Evolutionary conservation across 2,888 invertebrate species (phyloP).

Genomic region (Poecilobothrus nobilitatus): DNA sequence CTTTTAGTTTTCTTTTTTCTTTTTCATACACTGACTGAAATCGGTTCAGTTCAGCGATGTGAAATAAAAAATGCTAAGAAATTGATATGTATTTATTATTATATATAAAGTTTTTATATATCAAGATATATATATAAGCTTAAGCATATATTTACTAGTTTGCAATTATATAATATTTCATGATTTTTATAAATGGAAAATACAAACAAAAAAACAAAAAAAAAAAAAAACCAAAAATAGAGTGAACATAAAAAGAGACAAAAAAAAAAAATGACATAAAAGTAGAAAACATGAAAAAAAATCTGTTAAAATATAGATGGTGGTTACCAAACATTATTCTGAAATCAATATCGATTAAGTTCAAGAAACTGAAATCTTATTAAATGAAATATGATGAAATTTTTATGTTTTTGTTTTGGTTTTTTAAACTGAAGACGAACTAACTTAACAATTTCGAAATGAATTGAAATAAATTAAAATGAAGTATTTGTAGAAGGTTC

Average conservation of each 20-base stretch:
- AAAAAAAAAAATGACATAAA: no score
- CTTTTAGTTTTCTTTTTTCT: not conserved
- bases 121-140: no score
- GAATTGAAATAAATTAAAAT: no score
- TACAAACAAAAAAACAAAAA: not conserved
- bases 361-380: slow-evolving; percentile 4
- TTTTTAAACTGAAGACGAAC: no score
- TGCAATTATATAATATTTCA: not conserved
- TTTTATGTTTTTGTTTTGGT: no score
- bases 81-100: no score
- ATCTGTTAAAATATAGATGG: not conserved
- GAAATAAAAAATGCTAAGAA: not conserved
- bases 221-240: not conserved
- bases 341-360: slow-evolving; percentile 2
- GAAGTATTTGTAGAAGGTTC: no score
- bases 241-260: no score
- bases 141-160: not conserved
- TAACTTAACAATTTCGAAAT: no score
- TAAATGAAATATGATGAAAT: no score
- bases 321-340: not conserved
- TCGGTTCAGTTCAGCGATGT: not conserved
- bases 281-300: not conserved
- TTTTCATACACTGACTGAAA: not conserved
- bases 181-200: no score
- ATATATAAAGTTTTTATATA: no score